Conservation (phyloP, 2,113 vertebrate species). For the human region GRCh38 chr7:86555501-86556000, state of each 20-base stretch:
- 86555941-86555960: not conserved
- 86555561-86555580: not conserved
- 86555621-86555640: not conserved
- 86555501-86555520: not conserved
- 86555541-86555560: not conserved
- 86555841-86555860: not conserved
- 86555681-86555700: not conserved
- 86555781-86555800: not conserved
- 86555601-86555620: not conserved
- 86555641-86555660: not conserved
- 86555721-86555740: not conserved
- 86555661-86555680: not conserved
- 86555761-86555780: not conserved
- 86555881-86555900: not conserved
- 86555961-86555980: not conserved
- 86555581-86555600: not conserved
- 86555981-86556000: not conserved
- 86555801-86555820: not conserved
- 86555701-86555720: not conserved
- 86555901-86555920: not conserved
- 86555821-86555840: not conserved
- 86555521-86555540: not conserved
- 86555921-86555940: not conserved
- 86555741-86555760: not conserved
- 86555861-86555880: not conserved